Base-by-base conservation (phyloP, 1,140 invertebrate species). In the Trichomalopsis sarcophagae region DNA sequence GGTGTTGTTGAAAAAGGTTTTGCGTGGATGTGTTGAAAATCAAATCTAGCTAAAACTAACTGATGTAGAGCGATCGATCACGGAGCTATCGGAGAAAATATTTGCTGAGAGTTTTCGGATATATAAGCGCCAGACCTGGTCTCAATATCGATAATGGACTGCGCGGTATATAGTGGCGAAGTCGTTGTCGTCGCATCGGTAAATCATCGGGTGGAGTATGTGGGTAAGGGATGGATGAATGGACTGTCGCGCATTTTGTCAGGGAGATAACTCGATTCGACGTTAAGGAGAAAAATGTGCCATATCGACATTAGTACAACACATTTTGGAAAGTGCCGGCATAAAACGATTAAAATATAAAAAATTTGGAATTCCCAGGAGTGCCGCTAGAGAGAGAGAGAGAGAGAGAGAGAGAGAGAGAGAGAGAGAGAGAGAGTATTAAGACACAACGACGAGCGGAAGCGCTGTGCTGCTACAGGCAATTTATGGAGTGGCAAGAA, bases 181-280 rank as follows among this genome's bases (percentile, higher is more conserved):
- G 68, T 30, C 23, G 68, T 13, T 66, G 23, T 30, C 27, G 23
- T 30, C 23, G 68, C 23, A 33, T 71, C 68, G 55, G 73, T 75
- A 75, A 75, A 44, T 44, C 73, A 75, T 13, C 30, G 36, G 4
- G 11, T 3, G 27, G 27, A n/a, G 7, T 11, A 40, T 14, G 1
- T 5, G 14, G 7, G 30, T 21, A 13, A 10, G 76, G 55, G 27
- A 55, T 55, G 76, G 44, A 55, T 78, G 76, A 78, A 78, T 78
- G 23, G 47, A 55, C 21, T 14, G 44, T 78, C 47, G 76, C 50
- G 33, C n/a, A 40, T 68, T 80, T 80, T 80, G 78, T 80, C 78
- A 55, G 2, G 78, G 50, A 68, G 55, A 80, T 55, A 3, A 80
- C 78, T 80, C 30, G 78, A 80, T 77, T 77, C 55, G 75, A 50